phyloP scores from a whole-genome alignment of 2,113 vertebrate genomes.

The Caracal caracal region DNA sequence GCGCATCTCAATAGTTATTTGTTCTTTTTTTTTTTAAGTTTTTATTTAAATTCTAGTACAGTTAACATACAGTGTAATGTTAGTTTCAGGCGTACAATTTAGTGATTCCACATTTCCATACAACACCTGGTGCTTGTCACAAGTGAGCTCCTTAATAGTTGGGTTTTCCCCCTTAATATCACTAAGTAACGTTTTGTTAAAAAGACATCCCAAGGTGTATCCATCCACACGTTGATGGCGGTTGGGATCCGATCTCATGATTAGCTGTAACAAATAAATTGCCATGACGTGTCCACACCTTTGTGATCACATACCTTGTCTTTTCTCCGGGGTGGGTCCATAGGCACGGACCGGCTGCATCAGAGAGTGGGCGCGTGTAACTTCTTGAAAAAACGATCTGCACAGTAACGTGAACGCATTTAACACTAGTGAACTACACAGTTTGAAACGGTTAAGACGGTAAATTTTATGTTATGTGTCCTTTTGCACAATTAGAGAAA shows the following conservation, averaged over 20 bases:
- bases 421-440: too few species aligned
- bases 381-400: not conserved
- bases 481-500: not conserved
- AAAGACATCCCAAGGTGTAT: accelerated
- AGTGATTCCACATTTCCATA: not conserved
- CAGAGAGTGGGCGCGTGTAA: not conserved
- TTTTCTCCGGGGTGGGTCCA: not conserved
- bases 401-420: too few species aligned
- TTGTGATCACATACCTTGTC: not conserved
- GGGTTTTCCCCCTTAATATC: not conserved
- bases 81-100: not conserved
- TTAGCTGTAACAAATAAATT: too few species aligned
- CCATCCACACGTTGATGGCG: accelerated
- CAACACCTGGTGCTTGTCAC: not conserved
- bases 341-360: not conserved
- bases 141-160: not conserved
- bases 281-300: not conserved
- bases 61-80: not conserved
- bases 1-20: too few species aligned
- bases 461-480: not conserved
- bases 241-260: too few species aligned
- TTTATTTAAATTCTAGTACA: not conserved
- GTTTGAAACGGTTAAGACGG: not conserved
- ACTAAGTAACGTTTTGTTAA: not conserved
- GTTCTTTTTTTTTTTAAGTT: not conserved